phyloP scores from a whole-genome alignment of 1,140 invertebrate species.

The Pentalonia nigronervosa region DNA sequence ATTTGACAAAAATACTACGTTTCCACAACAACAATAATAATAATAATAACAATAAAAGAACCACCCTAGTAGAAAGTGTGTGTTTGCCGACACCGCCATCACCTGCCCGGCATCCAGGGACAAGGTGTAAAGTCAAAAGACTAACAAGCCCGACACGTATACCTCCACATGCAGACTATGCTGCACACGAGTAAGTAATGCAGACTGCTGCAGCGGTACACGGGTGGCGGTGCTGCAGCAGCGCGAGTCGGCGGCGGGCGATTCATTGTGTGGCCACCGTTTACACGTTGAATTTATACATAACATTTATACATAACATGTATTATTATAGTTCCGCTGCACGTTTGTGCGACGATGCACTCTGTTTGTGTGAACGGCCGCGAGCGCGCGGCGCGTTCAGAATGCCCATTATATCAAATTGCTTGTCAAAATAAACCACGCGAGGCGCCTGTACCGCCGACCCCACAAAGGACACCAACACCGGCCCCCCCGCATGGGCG shows the following conservation, averaged over 20 bases:
- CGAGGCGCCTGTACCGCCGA: slow-evolving; percentile 35
- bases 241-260: neutral
- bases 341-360: neutral
- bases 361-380: neutral
- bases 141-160: slow-evolving; percentile 27
- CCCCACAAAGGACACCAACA: neutral
- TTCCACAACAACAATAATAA: neutral
- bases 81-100: slow-evolving; percentile 9
- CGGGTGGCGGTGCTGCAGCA: neutral
- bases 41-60: slow-evolving; percentile 27
- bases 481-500: neutral
- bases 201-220: neutral
- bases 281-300: neutral
- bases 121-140: slow-evolving; percentile 56
- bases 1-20: slow-evolving; percentile 45
- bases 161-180: no score
- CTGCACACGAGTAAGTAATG: no score
- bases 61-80: slow-evolving; percentile 1
- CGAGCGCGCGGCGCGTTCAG: slow-evolving; percentile 35
- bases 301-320: neutral
- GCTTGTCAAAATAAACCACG: slow-evolving; percentile 57
- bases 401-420: slow-evolving; percentile 56
- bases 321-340: neutral
- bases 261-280: slow-evolving; percentile 39
- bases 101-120: slow-evolving; percentile 11